These are phyloP conservation scores for Clusia tigrina DNA, from an alignment of 2,888 invertebrate species.

Conservation along the genomic window DNA sequence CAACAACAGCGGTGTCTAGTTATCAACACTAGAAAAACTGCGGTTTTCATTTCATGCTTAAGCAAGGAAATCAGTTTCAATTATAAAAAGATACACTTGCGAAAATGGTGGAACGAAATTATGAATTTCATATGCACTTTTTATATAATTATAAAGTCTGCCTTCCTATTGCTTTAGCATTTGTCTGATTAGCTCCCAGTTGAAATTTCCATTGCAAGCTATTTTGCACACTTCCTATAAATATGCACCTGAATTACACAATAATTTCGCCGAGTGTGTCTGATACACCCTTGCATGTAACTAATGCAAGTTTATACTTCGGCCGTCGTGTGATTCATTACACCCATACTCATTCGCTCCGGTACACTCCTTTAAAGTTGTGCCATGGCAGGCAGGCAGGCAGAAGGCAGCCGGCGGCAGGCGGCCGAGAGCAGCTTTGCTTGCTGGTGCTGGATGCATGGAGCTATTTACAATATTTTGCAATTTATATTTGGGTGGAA, in stretches of 20 bases:
- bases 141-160: too few species aligned
- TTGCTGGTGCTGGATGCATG: too few species aligned
- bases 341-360: too few species aligned
- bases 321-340: neutral
- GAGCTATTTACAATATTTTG: neutral
- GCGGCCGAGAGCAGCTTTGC: neutral
- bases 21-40: neutral
- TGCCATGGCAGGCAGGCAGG: too few species aligned
- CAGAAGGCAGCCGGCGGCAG: too few species aligned
- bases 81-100: neutral
- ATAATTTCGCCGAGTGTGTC: neutral
- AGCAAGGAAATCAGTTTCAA: neutral
- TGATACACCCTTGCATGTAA: neutral
- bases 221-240: neutral
- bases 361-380: constrained; percentile 3
- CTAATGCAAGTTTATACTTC: neutral
- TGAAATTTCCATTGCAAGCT: too few species aligned
- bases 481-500: constrained; percentile 1
- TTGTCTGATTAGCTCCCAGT: too few species aligned
- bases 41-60: neutral
- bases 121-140: too few species aligned
- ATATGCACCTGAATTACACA: neutral
- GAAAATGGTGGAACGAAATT: too few species aligned
- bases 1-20: neutral
- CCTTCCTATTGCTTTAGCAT: too few species aligned